Evolutionary conservation across 2,113 vertebrate genomes (phyloP).

Genomic region (Zootoca vivipara): DNA sequence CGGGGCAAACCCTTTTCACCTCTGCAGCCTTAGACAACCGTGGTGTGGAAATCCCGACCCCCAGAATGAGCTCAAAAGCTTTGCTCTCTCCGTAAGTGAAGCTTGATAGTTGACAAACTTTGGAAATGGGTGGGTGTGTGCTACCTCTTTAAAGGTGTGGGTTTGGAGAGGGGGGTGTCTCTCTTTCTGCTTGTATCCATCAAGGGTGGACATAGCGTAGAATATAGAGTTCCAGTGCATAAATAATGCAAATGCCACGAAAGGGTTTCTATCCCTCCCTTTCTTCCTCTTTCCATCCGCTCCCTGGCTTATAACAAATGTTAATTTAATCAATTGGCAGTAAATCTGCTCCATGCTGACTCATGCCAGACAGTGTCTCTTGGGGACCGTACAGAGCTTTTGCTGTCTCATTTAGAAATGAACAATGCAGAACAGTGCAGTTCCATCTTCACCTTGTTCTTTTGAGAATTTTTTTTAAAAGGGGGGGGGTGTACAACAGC

Average conservation of each 20-base stretch:
- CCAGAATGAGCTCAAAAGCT: neutral
- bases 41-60: neutral
- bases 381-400: conserved; percentile 77
- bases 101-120: neutral
- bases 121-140: conserved; percentile 25
- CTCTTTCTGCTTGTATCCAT: conserved; percentile 34
- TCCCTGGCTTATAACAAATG: conserved; percentile 90
- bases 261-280: conserved; percentile 67
- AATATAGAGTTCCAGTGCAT: conserved; percentile 71
- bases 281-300: neutral
- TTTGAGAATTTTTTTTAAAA: neutral
- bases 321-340: conserved; percentile 98
- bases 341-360: conserved; percentile 93
- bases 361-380: conserved; percentile 86
- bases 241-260: conserved; percentile 81
- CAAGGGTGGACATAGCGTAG: conserved; percentile 49
- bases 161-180: neutral
- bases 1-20: neutral
- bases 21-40: neutral
- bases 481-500: fast-evolving
- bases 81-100: neutral
- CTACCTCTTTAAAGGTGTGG: conserved; percentile 14
- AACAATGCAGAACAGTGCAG: conserved; percentile 57
- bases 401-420: conserved; percentile 78
- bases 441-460: conserved; percentile 60